Percentiles rank a stretch among this genome's conserved stretches.
phyloP scores from a whole-genome alignment of 1,140 invertebrate species.

The Hylaeus anthracinus region DNA sequence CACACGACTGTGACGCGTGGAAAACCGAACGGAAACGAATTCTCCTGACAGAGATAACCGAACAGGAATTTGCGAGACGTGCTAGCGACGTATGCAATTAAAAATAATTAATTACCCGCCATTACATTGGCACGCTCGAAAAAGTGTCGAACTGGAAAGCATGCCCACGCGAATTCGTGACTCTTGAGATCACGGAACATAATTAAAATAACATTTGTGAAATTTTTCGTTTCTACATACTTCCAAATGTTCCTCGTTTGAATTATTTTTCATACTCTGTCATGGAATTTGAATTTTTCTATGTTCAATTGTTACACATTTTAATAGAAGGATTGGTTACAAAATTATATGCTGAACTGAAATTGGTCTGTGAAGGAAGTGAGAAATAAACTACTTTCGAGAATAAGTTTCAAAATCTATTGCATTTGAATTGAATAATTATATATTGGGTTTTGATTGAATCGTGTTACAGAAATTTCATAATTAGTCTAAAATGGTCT shows the following conservation, averaged over 20 bases:
- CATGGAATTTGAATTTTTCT: too few relatives aligned
- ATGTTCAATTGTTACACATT: too few relatives aligned
- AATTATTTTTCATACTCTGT: too few relatives aligned
- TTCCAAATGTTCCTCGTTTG: neutral
- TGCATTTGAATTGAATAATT: too few relatives aligned
- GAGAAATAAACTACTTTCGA: too few relatives aligned
- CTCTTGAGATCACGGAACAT: neutral
- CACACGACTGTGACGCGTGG: neutral
- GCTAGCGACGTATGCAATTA: constrained; percentile 1
- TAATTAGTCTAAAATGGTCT: too few relatives aligned
- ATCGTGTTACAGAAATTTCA: too few relatives aligned
- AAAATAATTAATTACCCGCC: constrained; percentile 8
- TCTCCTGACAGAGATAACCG: neutral
- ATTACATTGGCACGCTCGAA: neutral
- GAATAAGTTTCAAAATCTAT: too few relatives aligned
- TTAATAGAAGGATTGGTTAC: too few relatives aligned
- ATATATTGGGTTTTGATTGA: too few relatives aligned
- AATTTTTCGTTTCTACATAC: neutral
- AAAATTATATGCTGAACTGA: too few relatives aligned
- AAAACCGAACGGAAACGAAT: constrained; percentile 4
- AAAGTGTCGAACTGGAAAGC: neutral
- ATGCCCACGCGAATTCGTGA: neutral
- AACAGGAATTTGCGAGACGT: neutral
- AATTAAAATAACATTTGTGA: neutral
- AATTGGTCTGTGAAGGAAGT: too few relatives aligned